These are phyloP conservation scores for Naso thynnoides DNA, from an alignment of 2,797 vertebrate genomes.

Conservation along the genomic window DNA sequence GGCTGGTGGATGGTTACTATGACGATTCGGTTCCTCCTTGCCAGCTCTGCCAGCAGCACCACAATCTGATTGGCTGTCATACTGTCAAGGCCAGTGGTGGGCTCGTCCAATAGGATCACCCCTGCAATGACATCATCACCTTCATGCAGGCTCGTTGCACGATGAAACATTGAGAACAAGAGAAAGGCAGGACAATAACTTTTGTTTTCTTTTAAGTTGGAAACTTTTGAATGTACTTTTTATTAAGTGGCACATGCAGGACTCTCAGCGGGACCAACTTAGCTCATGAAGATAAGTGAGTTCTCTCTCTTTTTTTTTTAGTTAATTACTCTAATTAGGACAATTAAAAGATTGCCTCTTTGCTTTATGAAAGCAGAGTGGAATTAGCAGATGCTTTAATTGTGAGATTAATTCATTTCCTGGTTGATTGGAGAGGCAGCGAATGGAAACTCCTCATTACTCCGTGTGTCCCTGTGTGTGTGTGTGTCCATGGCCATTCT, in stretches of 20 bases:
- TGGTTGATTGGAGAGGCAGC: conserved; percentile 87
- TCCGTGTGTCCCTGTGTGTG: conserved; percentile 64
- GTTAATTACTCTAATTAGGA: conserved; percentile 83
- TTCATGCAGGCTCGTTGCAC: conserved; percentile 24
- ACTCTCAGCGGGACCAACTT: conserved; percentile 71
- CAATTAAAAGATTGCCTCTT: conserved; percentile 87
- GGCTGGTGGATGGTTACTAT: conserved; percentile 97
- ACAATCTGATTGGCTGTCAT: conserved; percentile 97
- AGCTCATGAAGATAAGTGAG: conserved; percentile 77
- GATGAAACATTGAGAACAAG: conserved; percentile 32
- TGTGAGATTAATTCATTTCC: conserved; percentile 89
- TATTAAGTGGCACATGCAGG: conserved; percentile 67
- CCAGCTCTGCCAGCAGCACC: conserved; percentile 89
- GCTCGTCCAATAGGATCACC: conserved; percentile 95
- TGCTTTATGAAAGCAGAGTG: conserved; percentile 81
- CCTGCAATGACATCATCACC: conserved; percentile 79
- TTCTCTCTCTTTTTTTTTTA: conserved; percentile 64
- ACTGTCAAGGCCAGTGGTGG: conserved; percentile 96
- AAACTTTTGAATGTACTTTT: conserved; percentile 76
- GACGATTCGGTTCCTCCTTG: conserved; percentile 90
- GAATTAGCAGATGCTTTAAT: conserved; percentile 87
- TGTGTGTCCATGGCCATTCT: conserved; percentile 73
- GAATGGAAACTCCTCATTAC: conserved; percentile 84
- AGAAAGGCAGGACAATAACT: conserved; percentile 54
- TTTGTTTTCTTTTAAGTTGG: conserved; percentile 41